Evolutionary conservation across 2,113 vertebrate genomes (phyloP).

Genomic region (Saguinus midas): DNA sequence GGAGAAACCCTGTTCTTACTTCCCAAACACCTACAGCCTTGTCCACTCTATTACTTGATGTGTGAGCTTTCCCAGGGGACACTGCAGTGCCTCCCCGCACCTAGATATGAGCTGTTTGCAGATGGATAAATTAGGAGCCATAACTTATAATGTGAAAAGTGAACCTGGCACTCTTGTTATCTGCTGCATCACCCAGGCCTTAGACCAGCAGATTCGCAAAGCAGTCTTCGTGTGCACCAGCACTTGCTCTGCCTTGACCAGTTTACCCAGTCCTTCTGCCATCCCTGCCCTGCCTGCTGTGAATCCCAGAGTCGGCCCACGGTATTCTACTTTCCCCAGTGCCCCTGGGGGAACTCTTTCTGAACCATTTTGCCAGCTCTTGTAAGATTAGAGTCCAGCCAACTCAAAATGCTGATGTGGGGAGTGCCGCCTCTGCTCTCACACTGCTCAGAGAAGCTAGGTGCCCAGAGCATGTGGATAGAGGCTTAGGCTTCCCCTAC

Average conservation of each 20-base stretch:
- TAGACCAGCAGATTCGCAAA: neutral
- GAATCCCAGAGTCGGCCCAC: neutral
- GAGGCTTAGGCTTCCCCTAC: neutral
- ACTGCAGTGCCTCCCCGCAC: neutral
- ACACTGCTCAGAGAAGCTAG: neutral
- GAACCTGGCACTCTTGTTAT: no score
- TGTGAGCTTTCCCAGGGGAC: neutral
- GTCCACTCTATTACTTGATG: neutral
- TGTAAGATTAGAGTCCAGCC: neutral
- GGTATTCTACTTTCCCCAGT: no score
- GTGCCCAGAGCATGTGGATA: neutral
- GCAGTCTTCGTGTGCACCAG: neutral
- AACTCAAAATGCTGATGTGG: neutral
- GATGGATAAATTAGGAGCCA: neutral
- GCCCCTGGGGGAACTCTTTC: neutral
- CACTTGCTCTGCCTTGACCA: neutral
- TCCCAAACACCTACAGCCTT: rapidly evolving
- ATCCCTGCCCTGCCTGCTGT: no score
- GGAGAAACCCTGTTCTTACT: neutral
- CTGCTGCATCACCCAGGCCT: neutral
- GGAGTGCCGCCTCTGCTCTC: no score
- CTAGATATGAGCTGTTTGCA: neutral
- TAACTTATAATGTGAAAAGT: neutral
- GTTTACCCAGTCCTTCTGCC: neutral
- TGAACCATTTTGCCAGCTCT: neutral